These are phyloP conservation scores for Lagopus muta DNA, from an alignment of 2,113 vertebrate species.

Conservation along the genomic window DNA sequence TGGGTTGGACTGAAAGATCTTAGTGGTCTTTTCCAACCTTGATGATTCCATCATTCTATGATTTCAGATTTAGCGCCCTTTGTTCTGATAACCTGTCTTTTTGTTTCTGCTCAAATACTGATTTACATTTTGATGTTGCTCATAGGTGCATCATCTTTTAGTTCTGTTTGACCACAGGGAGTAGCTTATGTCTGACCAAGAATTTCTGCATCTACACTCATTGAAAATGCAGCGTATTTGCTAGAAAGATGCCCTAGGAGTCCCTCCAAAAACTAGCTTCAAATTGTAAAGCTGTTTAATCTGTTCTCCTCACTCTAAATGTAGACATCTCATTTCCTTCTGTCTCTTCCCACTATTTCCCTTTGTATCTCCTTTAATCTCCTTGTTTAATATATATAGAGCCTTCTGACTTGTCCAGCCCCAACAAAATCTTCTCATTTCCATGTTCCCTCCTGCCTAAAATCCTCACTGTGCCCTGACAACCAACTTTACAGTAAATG, in stretches of 20 bases:
- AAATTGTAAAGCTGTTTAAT: neutral
- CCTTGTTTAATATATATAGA: neutral
- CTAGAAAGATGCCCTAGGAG: neutral
- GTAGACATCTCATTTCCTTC: neutral
- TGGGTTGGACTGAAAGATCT: no score
- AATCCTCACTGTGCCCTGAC: neutral
- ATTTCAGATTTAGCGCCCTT: neutral
- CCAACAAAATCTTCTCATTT: neutral
- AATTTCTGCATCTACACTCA: neutral
- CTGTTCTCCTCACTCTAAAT: neutral
- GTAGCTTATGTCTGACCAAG: neutral
- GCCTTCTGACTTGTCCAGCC: neutral
- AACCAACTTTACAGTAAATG: neutral
- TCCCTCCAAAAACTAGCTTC: neutral
- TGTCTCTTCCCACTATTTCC: neutral
- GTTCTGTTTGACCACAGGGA: neutral
- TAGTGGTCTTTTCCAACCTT: no score
- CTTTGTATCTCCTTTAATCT: neutral
- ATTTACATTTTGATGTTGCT: neutral
- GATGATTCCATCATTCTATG: no score
- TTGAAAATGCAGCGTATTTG: neutral
- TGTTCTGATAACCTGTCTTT: neutral
- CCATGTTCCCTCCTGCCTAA: neutral
- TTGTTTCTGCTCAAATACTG: neutral
- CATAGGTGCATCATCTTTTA: neutral